A percentile compares a stretch with the other conserved stretches of the same genome.
phyloP scores from a whole-genome alignment of 2,113 vertebrate species.

The Pterocles orientalis region DNA sequence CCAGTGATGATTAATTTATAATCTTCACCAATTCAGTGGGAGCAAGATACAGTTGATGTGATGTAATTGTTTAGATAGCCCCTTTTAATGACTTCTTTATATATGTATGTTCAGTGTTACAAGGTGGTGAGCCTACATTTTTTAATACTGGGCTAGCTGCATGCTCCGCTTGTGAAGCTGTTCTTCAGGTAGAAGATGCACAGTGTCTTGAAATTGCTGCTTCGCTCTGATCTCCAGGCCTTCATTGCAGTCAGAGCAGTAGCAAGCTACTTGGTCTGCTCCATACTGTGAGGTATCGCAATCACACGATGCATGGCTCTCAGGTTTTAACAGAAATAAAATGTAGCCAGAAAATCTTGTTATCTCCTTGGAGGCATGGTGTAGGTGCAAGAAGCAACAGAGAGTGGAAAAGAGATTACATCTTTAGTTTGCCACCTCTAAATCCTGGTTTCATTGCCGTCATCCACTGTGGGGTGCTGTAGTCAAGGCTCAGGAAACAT shows the following conservation, averaged over 20 bases:
- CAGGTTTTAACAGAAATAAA: not conserved
- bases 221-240: not conserved
- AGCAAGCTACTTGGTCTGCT: not conserved
- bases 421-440: not conserved
- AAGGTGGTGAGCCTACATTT: not conserved
- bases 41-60: not conserved
- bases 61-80: not conserved
- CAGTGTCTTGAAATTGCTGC: not conserved
- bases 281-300: not conserved
- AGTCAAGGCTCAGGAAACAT: not conserved
- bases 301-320: not conserved
- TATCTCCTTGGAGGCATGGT: not conserved
- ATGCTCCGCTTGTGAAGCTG: not conserved
- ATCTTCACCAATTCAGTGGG: not conserved
- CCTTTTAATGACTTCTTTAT: constrained; percentile 1
- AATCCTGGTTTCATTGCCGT: not conserved
- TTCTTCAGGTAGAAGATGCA: not conserved
- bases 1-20: not conserved
- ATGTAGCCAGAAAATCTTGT: not conserved
- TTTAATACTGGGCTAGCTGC: not conserved
- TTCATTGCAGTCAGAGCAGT: not conserved
- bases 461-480: constrained; percentile 15
- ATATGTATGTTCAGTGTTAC: not conserved
- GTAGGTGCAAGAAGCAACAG: not conserved
- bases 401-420: not conserved